Evolutionary conservation across 2,797 vertebrate species (phyloP), one percentile per base, ranked within the genome.

Genomic region (Spondyliosoma cantharus): DNA sequence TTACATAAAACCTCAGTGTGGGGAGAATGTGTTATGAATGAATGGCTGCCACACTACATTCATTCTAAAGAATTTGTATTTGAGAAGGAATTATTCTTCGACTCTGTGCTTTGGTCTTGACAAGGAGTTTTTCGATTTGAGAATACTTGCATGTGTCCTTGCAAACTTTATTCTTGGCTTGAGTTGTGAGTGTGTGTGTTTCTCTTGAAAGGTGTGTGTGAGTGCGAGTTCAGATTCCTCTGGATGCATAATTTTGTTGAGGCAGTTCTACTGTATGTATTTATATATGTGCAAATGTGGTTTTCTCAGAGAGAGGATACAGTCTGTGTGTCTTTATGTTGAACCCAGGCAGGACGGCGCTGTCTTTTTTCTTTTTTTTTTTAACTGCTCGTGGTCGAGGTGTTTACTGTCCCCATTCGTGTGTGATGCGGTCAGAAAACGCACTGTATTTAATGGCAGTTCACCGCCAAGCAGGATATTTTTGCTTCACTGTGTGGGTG

Each of bases 401-500:
- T 76, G 61, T 78, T 84, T 73, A 57, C 71, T 50, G 71, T 81
- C 72, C 50, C 13, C 19, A 32, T 66, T 69, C 57, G 54, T 78
- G 52, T 53, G 37, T 29, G 63, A 53, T 22, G 61, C 3, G 29
- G 86, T 77, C 82, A 77, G 75, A 80, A 88, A 88, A 78, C 48
- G 52, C 66, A 70, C 71, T 76, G 62, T 76, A 71, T 90, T 88
- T 70, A 71, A 78, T 83, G 83, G 78, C 82, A 86, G 15, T 56
- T 71, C 57, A 1, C 80, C 43, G 22, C 79, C 17, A 2, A 79
- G 82, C 66, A 80, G 84, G 91, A 87, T 92, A 89, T 92, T 92
- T 91, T 81, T 45, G 74, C 88, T 82, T 71, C 66, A 42, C 52
- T 22, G 83, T 84, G 92, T 86, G 89, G 89, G 90, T 64, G 88